These are phyloP conservation scores for Acronicta alni DNA, from an alignment of 2,888 invertebrate species.

Conservation along the genomic window DNA sequence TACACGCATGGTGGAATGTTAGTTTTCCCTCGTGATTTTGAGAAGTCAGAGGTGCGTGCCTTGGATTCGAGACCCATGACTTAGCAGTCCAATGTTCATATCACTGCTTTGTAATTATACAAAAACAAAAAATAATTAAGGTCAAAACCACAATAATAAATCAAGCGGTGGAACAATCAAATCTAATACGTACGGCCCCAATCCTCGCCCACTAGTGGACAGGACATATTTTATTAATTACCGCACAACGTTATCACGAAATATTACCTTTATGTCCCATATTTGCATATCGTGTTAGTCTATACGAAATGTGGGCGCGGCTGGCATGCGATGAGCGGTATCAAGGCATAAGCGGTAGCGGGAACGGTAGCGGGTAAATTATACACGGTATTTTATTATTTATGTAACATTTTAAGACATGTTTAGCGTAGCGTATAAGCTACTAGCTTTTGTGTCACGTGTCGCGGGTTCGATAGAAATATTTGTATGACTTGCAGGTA, in stretches of 20 bases:
- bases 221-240: slow-evolving; percentile 89
- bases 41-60: no score
- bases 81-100: no score
- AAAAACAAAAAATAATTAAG: slow-evolving; percentile 68
- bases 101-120: background rate
- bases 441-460: no score
- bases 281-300: slow-evolving; percentile 87
- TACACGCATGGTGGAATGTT: no score
- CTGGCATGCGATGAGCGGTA: slow-evolving; percentile 73
- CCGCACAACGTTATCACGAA: slow-evolving; percentile 82
- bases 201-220: slow-evolving; percentile 70
- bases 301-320: slow-evolving; percentile 80
- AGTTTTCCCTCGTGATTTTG: background rate
- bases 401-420: no score
- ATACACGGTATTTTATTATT: no score
- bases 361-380: background rate
- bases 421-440: no score
- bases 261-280: slow-evolving; percentile 87
- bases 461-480: no score
- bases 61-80: no score
- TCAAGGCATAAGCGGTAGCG: slow-evolving; percentile 22
- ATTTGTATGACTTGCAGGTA: no score
- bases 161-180: slow-evolving; percentile 77
- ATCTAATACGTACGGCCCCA: slow-evolving; percentile 72
- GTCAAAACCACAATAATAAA: slow-evolving; percentile 70